phyloP scores from a whole-genome alignment of 2,113 vertebrate species.

The Bos javanicus region DNA sequence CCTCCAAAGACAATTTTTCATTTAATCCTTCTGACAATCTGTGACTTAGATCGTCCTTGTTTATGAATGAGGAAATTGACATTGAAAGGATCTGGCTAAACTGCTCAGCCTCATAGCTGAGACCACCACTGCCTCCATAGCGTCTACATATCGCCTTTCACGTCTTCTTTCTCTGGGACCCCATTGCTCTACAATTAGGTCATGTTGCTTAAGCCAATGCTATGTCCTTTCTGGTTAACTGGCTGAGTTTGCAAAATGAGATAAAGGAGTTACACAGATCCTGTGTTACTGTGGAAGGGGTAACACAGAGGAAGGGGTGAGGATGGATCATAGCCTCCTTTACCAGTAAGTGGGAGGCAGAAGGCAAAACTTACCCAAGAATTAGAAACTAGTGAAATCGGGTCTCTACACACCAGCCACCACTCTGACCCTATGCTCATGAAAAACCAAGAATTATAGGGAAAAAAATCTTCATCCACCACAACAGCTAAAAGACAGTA shows the following conservation, averaged over 20 bases:
- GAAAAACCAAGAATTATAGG: background rate
- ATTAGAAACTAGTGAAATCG: background rate
- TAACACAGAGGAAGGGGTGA: too few relatives aligned
- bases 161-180: background rate
- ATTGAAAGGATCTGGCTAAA: background rate
- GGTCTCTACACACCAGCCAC: fast-evolving
- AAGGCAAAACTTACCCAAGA: background rate
- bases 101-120: fast-evolving
- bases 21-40: background rate
- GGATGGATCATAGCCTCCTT: fast-evolving
- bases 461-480: background rate
- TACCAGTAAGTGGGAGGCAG: background rate
- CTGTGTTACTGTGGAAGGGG: too few relatives aligned
- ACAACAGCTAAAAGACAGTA: background rate
- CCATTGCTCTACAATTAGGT: fast-evolving
- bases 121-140: fast-evolving
- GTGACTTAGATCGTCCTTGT: background rate
- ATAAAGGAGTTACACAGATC: background rate
- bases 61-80: background rate
- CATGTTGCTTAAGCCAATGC: fast-evolving
- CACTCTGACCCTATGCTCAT: background rate
- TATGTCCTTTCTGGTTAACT: too few relatives aligned
- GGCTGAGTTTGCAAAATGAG: background rate
- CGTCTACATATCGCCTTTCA: fast-evolving
- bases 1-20: background rate